Base-by-base conservation (phyloP, 2,113 vertebrate species). In the Cynocephalus volans region DNA sequence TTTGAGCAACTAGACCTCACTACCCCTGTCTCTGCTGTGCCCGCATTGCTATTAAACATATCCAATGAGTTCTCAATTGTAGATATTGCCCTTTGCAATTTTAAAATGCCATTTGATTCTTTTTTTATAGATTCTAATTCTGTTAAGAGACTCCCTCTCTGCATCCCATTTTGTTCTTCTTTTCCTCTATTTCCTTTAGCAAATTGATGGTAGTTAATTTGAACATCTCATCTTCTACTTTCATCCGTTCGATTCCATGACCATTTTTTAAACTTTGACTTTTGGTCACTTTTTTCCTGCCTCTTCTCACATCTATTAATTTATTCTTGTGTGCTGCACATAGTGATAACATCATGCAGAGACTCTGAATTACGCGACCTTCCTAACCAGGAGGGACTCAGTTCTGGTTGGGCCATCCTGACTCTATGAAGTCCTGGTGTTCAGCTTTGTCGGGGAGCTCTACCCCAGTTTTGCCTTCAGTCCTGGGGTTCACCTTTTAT, bases 321-420 rank as follows among this genome's bases (percentile, higher is more conserved):
- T n/a, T 18, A 13, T 84, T 24, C 8, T n/a, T 11, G 1, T 36
- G 2, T 11, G 50, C 28, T 52, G 1, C 2, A 28, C 19, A 21
- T 17, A 3, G 3, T 31, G 24, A 28, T 56, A 24, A 54, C 1
- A 54, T 3, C 14, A 9, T 7, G 1, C 14, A 58, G 17, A 15
- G 23, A 15, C 5, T 52, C 8, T 41, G 23, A 85, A 41, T 14
- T n/a, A 60, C 18, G 36, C 36, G 19, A 24, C n/a, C 58, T 67
- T 69, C 8, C 21, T 28, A 11, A 3, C 1, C 4, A 69, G 9
- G 24, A 6, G 2, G 23, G 6, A 10, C 52, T n/a, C 58, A 50
- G 70, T 64, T 67, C 50, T 26, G 3, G 36, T 8, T 11, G 18
- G n/a, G 10, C 28, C 23, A 36, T 52, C 36, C 5, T 58, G 45